Conservation (phyloP, 2,797 vertebrate species). For the Todus mexicanus region DNA sequence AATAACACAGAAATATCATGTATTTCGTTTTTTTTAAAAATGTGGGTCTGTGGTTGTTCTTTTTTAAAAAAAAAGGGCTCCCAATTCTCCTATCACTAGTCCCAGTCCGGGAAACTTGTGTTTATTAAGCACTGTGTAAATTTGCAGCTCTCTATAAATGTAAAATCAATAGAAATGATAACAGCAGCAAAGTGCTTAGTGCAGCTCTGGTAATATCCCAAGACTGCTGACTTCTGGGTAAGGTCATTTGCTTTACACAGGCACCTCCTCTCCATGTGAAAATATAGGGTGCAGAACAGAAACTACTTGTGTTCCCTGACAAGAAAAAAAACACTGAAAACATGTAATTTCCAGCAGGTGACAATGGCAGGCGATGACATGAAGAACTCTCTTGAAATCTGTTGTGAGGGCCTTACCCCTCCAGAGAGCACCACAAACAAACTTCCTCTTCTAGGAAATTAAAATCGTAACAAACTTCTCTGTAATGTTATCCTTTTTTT, state of each 20-base stretch:
- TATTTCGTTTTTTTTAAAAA: background rate
- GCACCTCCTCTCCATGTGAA: background rate
- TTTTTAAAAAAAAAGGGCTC: background rate
- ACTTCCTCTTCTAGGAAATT: background rate
- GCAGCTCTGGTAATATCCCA: constrained; percentile 12
- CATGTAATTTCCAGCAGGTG: background rate
- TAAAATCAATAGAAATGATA: constrained; percentile 57
- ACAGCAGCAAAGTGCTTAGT: constrained; percentile 34
- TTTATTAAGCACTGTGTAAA: constrained; percentile 61
- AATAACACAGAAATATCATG: background rate
- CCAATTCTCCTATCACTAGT: background rate
- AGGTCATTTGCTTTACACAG: background rate
- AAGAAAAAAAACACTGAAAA: background rate
- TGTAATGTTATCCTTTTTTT: background rate
- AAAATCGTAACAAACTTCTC: background rate
- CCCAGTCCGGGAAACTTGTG: constrained; percentile 40
- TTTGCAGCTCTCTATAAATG: constrained; percentile 52
- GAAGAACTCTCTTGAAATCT: background rate
- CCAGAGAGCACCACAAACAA: background rate
- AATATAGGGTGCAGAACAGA: background rate
- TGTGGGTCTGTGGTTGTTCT: background rate
- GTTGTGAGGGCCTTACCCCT: background rate
- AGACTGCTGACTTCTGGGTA: constrained; percentile 24
- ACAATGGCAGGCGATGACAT: background rate
- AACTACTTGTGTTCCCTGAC: background rate